These are phyloP conservation scores for Scaptomyza hsui DNA, from an alignment of 1,140 invertebrate genomes.

Conservation along the genomic window DNA sequence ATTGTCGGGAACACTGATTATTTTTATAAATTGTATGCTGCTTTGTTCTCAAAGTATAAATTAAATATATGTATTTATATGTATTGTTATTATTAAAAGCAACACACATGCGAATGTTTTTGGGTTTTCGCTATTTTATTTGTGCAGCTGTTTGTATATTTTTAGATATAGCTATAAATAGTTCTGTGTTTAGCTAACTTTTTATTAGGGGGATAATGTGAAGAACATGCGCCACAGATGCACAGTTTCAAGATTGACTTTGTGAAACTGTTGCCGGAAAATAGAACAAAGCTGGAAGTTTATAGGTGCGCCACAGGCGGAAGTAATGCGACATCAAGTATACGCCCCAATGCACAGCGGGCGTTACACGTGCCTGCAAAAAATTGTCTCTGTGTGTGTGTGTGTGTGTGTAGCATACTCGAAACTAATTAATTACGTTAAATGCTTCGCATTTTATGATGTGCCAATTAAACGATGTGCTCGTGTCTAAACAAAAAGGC, in stretches of 20 bases:
- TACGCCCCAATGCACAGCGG: slow-evolving; percentile 31
- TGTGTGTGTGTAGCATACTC: slow-evolving; percentile 18
- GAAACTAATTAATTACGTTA: slow-evolving; percentile 63
- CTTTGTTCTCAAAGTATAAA: too few relatives aligned
- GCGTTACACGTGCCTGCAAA: slow-evolving; percentile 48
- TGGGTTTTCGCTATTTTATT: background rate
- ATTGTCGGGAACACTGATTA: slow-evolving; percentile 1
- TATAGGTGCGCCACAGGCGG: slow-evolving; percentile 32
- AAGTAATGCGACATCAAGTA: slow-evolving; percentile 40
- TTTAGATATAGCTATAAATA: background rate
- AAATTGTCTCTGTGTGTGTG: background rate
- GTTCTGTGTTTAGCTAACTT: background rate
- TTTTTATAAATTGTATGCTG: background rate
- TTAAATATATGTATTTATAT: too few relatives aligned
- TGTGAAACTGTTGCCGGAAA: background rate
- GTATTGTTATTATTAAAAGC: background rate
- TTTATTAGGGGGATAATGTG: background rate
- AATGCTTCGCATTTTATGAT: slow-evolving; percentile 59
- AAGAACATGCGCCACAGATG: background rate
- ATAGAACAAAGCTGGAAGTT: slow-evolving; percentile 5
- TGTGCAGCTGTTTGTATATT: background rate
- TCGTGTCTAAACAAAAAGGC: slow-evolving; percentile 31
- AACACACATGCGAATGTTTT: background rate
- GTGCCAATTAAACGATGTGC: slow-evolving; percentile 68
- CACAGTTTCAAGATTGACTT: background rate